Evolutionary conservation across 2,113 vertebrate species (phyloP).

Genomic region (Pomatorhinus ruficollis): DNA sequence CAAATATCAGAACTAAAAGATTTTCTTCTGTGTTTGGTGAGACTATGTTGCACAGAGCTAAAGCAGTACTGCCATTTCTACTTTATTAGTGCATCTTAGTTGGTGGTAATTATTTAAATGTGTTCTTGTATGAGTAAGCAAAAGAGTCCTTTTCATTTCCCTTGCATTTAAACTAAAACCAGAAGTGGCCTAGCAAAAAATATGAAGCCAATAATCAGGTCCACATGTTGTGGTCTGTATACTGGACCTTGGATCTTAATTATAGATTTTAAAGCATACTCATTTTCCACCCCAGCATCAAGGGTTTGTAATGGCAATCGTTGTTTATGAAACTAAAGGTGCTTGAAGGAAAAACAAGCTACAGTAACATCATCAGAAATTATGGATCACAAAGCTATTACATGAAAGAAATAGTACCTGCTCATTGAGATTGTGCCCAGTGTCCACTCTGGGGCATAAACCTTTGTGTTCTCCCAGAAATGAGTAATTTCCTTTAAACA

Average conservation of each 20-base stretch:
- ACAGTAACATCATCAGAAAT: background rate
- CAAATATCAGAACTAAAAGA: background rate
- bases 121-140: background rate
- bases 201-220: background rate
- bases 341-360: background rate
- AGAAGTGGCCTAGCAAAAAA: background rate
- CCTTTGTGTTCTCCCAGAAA: background rate
- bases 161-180: constrained; percentile 33
- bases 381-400: background rate
- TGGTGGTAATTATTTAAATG: constrained; percentile 32
- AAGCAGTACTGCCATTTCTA: background rate
- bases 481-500: constrained; percentile 22
- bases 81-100: background rate
- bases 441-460: background rate
- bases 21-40: background rate
- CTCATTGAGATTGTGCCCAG: background rate
- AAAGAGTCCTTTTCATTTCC: background rate
- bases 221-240: background rate
- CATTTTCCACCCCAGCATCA: background rate
- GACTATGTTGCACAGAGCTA: background rate
- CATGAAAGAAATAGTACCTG: background rate
- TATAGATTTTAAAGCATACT: constrained; percentile 6
- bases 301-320: background rate
- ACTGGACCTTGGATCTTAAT: constrained; percentile 17
- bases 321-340: background rate